These are phyloP conservation scores for Syngnathus scovelli DNA, from an alignment of 2,113 vertebrate genomes.

Conservation along the genomic window DNA sequence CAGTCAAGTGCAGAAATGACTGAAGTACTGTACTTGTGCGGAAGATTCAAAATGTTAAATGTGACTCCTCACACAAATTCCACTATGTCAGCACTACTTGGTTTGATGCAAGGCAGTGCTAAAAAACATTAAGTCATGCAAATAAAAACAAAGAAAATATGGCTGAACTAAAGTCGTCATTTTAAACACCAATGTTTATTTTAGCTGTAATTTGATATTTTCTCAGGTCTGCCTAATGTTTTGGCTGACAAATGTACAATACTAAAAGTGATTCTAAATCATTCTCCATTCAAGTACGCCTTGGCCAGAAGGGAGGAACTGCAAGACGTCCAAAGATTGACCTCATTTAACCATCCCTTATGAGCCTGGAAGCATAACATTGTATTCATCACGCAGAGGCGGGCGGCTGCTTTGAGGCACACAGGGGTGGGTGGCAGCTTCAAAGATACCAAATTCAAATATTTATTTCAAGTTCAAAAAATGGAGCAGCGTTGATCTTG, in stretches of 20 bases:
- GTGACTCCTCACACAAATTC: too few species aligned
- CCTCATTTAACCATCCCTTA: neutral
- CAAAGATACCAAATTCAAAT: conserved; percentile 58
- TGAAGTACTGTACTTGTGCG: neutral
- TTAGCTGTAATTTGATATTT: too few species aligned
- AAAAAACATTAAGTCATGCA: too few species aligned
- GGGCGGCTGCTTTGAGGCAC: neutral
- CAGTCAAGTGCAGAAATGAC: neutral
- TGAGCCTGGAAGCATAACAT: neutral
- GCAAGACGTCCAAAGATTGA: too few species aligned
- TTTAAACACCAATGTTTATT: too few species aligned
- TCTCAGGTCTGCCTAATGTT: too few species aligned
- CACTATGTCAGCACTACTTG: too few species aligned
- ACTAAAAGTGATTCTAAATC: neutral
- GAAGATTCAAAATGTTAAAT: too few species aligned
- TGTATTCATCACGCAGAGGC: neutral
- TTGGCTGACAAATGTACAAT: neutral
- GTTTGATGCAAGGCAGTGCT: too few species aligned
- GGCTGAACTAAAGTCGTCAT: too few species aligned
- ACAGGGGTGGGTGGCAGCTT: neutral
- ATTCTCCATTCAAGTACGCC: neutral
- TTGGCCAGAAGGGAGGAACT: neutral
- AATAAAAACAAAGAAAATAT: too few species aligned
- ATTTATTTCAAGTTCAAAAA: conserved; percentile 64
- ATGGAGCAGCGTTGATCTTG: conserved; percentile 58